Base-by-base conservation (phyloP, 2,113 vertebrate genomes). In the human (Homo sapiens) region DNA sequence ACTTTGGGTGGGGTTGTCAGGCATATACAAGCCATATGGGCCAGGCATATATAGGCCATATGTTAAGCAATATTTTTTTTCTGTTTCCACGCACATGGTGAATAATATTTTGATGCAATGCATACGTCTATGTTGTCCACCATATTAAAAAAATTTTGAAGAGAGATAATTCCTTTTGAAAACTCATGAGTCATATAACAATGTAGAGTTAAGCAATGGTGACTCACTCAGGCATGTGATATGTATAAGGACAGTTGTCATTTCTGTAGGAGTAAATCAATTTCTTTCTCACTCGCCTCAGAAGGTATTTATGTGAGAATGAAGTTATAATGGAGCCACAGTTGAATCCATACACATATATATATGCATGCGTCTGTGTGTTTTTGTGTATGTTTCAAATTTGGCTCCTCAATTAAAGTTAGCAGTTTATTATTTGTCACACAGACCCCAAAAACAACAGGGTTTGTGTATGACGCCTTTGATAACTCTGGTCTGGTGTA, bases 51-150 rank as follows among this genome's bases (percentile, higher is more conserved):
- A 50, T 11, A 88, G 52, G 11, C 14, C 3, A 12, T 93, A 35
- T 25, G 18, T 82, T 59, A 45, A 89, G 35, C 7, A 83, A 72
- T 48, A 14, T 86, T 8, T 70, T 40, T n/a, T 85, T 96, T 48
- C n/a, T 97, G 13, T 40, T 94, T 78, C 17, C 1, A 32, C 13
- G 64, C 3, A 70, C 14, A 64, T 78, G 23, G 45, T 72, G 45
- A 89, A 50, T 89, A 92, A 91, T 83, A 86, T 40, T 61, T 91
- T 89, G 23, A 90, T 89, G 35, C 23, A 93, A 64, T 45, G 18
- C 43, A 40, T 82, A 83, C 18, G 68, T 72, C 27, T 48, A n/a
- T 83, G 10, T 27, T 96, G 4, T 96, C 38, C 32, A 70, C 16
- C 13, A 27, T 68, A 81, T 93, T 68, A 22, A 82, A 85, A 81